A percentile compares a stretch with the other conserved stretches of the same genome.
Conservation (phyloP, 2,113 vertebrate species). For the Toxotes jaculatrix region DNA sequence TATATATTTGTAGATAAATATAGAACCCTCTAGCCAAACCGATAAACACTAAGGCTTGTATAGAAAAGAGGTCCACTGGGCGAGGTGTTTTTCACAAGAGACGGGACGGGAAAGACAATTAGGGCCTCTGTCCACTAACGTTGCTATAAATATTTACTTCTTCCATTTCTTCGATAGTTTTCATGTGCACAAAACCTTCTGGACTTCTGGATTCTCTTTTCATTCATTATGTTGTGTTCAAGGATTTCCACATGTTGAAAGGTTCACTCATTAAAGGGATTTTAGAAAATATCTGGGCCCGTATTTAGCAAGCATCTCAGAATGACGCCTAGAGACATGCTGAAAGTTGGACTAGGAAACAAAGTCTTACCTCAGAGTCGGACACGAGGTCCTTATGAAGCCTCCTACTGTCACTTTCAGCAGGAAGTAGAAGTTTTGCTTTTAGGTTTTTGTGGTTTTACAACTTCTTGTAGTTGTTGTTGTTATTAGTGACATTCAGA, state of each 20-base stretch:
- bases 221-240: slow-evolving; percentile 72
- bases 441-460: slow-evolving; percentile 35
- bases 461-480: slow-evolving; percentile 5
- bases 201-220: slow-evolving; percentile 76
- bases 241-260: slow-evolving; percentile 79
- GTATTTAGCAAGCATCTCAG: slow-evolving; percentile 75
- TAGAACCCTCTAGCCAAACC: slow-evolving; percentile 99
- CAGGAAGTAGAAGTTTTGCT: slow-evolving; percentile 12
- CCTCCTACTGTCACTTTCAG: slow-evolving; percentile 22
- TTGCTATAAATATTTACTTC: slow-evolving; percentile 93
- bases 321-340: slow-evolving; percentile 9
- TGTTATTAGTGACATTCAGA: slow-evolving; percentile 11
- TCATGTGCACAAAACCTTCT: slow-evolving; percentile 92
- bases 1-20: slow-evolving; percentile 99
- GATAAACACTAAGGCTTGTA: slow-evolving; percentile 99
- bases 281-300: slow-evolving; percentile 41
- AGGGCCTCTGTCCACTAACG: slow-evolving; percentile 92
- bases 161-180: slow-evolving; percentile 92
- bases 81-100: slow-evolving; percentile 63
- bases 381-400: slow-evolving; percentile 26
- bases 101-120: slow-evolving; percentile 74
- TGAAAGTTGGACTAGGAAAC: slow-evolving; percentile 30
- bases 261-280: slow-evolving; percentile 77
- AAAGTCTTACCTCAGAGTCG: slow-evolving; percentile 59
- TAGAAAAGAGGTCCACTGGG: slow-evolving; percentile 88